These are phyloP conservation scores for Rhinolophus ferrumequinum DNA, from an alignment of 2,113 vertebrate species.

Conservation along the genomic window DNA sequence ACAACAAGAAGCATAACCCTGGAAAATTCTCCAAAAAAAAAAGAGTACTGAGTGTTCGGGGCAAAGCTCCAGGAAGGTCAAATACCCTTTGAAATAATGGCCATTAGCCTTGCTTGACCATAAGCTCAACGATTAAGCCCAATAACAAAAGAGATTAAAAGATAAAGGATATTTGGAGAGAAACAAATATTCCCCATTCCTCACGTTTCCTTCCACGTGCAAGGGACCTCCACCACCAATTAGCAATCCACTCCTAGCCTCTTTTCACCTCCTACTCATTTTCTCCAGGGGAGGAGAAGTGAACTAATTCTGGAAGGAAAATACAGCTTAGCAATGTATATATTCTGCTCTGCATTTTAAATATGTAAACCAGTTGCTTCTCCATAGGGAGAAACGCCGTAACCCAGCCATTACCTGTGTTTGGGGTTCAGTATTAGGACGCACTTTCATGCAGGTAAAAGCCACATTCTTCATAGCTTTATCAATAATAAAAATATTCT, in stretches of 20 bases:
- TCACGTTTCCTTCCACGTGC: background rate
- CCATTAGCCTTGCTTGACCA: background rate
- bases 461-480: background rate
- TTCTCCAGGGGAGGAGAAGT: background rate
- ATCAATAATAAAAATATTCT: slow-evolving; percentile 2
- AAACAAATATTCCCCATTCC: background rate
- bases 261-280: background rate
- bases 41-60: background rate
- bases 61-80: background rate
- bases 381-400: background rate
- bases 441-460: background rate
- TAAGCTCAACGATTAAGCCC: background rate
- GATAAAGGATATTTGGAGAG: background rate
- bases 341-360: background rate
- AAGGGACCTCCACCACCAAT: background rate
- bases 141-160: background rate
- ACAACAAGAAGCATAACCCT: background rate
- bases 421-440: background rate
- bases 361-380: background rate
- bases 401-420: background rate
- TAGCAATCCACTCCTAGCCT: background rate
- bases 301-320: background rate
- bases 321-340: background rate
- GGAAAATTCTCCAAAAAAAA: background rate
- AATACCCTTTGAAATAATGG: background rate